These are phyloP conservation scores for Nicator chloris DNA, from an alignment of 2,113 vertebrate genomes.

Conservation along the genomic window DNA sequence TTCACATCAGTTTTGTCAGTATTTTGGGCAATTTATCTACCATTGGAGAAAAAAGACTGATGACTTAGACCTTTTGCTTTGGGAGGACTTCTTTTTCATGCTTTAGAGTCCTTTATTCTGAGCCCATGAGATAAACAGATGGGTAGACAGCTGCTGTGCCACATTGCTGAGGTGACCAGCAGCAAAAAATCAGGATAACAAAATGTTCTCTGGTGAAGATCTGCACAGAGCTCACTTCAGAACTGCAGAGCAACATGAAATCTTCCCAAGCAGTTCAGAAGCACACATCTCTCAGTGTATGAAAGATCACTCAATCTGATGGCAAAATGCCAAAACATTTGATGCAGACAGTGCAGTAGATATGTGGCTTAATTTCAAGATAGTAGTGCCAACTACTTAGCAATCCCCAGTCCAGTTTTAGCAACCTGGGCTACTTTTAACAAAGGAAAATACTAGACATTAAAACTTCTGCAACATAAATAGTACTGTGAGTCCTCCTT, in stretches of 20 bases:
- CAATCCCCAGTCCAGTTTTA: not conserved
- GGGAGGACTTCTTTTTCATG: not conserved
- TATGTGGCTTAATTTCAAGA: not conserved
- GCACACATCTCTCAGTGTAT: fast-evolving
- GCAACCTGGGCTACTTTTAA: not conserved
- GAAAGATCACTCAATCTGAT: not conserved
- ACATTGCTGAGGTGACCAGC: not conserved
- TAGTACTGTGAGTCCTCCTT: not conserved
- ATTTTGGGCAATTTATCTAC: not conserved
- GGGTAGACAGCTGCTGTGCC: not conserved
- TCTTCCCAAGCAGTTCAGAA: not conserved
- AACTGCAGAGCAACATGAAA: not conserved
- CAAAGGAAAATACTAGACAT: not conserved
- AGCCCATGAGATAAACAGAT: not conserved
- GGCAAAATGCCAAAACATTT: not conserved
- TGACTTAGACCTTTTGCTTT: not conserved
- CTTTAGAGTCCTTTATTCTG: not conserved
- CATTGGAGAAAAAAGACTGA: not conserved
- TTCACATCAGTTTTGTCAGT: not conserved
- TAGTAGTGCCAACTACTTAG: not conserved
- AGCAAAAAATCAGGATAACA: not conserved
- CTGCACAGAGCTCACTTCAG: not conserved
- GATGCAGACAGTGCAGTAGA: not conserved
- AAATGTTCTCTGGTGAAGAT: not conserved
- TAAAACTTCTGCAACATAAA: not conserved